phyloP scores from a whole-genome alignment of 1,140 invertebrate species.

The Tribolium castaneum region DNA sequence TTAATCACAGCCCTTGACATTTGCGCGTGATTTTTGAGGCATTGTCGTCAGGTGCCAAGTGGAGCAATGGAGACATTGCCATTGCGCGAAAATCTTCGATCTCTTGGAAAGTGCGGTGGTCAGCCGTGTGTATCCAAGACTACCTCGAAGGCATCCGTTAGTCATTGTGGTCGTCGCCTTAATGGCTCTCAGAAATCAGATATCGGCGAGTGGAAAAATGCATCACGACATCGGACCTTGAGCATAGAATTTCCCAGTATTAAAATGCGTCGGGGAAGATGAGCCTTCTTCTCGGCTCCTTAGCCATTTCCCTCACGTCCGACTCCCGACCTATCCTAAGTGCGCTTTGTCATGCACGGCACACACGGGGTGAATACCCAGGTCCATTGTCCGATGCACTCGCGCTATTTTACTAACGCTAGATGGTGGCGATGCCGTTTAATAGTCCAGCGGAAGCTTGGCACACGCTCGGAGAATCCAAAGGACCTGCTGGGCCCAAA shows the following conservation, averaged over 20 bases:
- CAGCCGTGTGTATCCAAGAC: background rate
- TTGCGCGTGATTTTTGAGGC: background rate
- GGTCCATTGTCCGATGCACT: conserved; percentile 48
- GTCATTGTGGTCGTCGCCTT: conserved; percentile 7
- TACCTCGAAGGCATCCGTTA: background rate
- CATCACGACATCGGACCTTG: conserved; percentile 28
- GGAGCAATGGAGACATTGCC: background rate
- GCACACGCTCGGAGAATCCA: background rate
- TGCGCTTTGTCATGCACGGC: conserved; percentile 51
- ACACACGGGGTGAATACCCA: conserved; percentile 54
- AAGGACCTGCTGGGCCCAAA: background rate
- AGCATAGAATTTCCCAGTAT: conserved; percentile 46
- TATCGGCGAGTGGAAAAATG: conserved; percentile 18
- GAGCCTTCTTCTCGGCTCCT: conserved; percentile 26
- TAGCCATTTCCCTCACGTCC: conserved; percentile 54
- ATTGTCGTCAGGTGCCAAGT: background rate
- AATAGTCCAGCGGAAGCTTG: background rate
- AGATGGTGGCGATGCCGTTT: conserved; percentile 7
- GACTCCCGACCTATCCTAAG: conserved; percentile 55
- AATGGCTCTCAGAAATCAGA: conserved; percentile 19
- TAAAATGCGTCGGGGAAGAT: conserved; percentile 37
- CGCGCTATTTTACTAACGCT: conserved; percentile 15
- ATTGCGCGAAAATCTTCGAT: background rate
- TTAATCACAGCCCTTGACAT: conserved; percentile 12
- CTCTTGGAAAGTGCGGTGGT: background rate